Percentiles rank a stretch among this genome's conserved stretches.
These are phyloP conservation scores for Actinernus sp. DNA, from an alignment of 92 coral and sea anemone species.

Conservation along the genomic window DNA sequence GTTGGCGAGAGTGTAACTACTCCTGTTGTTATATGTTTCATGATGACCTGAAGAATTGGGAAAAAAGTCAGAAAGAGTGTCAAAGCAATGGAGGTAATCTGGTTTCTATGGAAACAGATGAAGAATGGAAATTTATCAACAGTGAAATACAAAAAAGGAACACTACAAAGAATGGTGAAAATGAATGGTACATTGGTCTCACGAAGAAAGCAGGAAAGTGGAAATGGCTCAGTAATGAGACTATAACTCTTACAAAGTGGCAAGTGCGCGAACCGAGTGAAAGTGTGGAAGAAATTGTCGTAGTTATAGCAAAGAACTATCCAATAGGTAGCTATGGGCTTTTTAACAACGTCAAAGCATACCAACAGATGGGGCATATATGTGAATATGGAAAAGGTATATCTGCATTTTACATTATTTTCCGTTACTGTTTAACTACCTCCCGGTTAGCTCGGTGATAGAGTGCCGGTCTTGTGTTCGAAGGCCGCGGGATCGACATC, in stretches of 20 bases:
- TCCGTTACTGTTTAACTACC: no score
- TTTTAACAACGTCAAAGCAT: conserved; percentile 15
- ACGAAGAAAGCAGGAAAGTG: conserved; percentile 17
- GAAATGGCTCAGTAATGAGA: conserved; percentile 15
- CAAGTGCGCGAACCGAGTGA: conserved; percentile 12
- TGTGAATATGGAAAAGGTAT: conserved; percentile 24
- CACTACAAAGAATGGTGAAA: neutral
- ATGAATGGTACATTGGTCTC: conserved; percentile 28
- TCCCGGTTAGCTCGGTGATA: no score
- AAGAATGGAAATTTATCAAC: conserved; percentile 26
- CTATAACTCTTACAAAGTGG: conserved; percentile 13
- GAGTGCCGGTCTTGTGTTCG: no score
- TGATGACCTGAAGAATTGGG: conserved; percentile 4
- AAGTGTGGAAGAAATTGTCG: neutral
- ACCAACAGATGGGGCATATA: conserved; percentile 8
- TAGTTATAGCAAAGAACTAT: conserved; percentile 35
- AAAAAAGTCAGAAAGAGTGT: conserved; percentile 11
- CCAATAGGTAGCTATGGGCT: conserved; percentile 17
- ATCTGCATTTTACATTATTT: no score
- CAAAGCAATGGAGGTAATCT: conserved; percentile 21
- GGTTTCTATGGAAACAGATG: no score
- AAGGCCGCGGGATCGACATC: no score
- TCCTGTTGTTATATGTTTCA: conserved; percentile 33
- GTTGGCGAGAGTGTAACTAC: no score
- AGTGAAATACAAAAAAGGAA: conserved; percentile 6